phyloP scores from a whole-genome alignment of 2,797 vertebrate genomes.

The Lindbergichthys nudifrons region DNA sequence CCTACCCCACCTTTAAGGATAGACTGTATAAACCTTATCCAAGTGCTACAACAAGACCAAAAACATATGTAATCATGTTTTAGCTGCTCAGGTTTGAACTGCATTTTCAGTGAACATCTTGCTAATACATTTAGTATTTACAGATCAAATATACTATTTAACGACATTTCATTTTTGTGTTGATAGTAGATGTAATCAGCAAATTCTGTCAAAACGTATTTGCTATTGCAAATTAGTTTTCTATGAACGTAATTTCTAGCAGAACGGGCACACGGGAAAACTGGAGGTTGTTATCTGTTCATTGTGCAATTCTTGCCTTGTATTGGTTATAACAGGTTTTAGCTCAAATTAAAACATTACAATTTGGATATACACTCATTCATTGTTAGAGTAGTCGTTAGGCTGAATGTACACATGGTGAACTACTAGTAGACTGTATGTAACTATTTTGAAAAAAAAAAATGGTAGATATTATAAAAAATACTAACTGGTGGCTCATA shows the following conservation, averaged over 20 bases:
- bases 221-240: background rate
- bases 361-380: slow-evolving; percentile 1
- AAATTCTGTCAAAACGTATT: background rate
- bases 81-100: background rate
- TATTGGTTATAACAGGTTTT: background rate
- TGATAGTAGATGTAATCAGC: background rate
- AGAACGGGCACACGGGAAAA: background rate
- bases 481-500: background rate
- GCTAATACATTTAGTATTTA: background rate
- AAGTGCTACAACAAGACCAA: background rate
- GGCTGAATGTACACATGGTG: background rate
- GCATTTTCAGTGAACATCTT: background rate
- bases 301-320: background rate
- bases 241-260: background rate
- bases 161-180: background rate
- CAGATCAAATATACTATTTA: background rate
- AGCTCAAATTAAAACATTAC: background rate
- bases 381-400: background rate
- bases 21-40: no score
- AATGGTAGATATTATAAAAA: background rate
- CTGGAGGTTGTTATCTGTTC: background rate
- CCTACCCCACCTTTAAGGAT: no score
- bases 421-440: slow-evolving; percentile 4
- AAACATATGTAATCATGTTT: background rate
- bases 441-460: background rate